Percentiles rank a stretch among this genome's conserved stretches.
Evolutionary conservation across 2,113 vertebrate species (phyloP).

Genomic region (Tachuris rubrigastra): DNA sequence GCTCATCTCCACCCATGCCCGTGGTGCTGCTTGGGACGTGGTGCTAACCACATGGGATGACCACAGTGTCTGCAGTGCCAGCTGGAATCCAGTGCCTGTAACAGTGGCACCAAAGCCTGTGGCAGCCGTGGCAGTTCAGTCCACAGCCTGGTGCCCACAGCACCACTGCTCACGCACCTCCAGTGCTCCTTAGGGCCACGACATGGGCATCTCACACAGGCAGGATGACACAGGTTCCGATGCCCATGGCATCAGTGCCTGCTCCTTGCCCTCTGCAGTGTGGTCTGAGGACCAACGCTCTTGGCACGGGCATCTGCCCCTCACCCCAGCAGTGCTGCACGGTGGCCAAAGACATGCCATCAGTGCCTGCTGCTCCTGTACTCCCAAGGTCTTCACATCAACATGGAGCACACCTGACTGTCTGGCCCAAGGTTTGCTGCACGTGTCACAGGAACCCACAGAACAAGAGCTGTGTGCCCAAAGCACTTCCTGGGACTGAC

Average conservation of each 20-base stretch:
- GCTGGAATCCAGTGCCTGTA: not conserved
- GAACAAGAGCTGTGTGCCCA: not conserved
- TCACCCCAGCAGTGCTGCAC: not conserved
- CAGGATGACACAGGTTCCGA: not conserved
- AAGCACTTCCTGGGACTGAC: not conserved
- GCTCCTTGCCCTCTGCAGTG: not conserved
- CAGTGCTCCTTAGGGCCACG: not conserved
- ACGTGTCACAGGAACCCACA: not conserved
- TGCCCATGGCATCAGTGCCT: not conserved
- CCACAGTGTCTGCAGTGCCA: not conserved
- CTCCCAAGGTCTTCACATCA: not conserved
- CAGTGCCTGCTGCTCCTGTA: not conserved
- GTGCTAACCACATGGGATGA: rapidly evolving
- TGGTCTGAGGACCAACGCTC: rapidly evolving
- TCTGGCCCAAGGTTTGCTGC: not conserved
- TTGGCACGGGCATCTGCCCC: not conserved
- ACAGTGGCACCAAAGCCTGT: rapidly evolving
- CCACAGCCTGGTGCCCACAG: not conserved
- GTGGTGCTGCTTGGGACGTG: not conserved
- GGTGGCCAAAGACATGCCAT: not conserved
- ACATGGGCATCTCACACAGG: rapidly evolving
- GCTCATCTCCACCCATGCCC: rapidly evolving
- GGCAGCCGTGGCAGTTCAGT: rapidly evolving
- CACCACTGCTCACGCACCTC: not conserved
- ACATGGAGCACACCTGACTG: not conserved